Conservation (phyloP, 2,113 vertebrate genomes). For the Pseudopipra pipra region DNA sequence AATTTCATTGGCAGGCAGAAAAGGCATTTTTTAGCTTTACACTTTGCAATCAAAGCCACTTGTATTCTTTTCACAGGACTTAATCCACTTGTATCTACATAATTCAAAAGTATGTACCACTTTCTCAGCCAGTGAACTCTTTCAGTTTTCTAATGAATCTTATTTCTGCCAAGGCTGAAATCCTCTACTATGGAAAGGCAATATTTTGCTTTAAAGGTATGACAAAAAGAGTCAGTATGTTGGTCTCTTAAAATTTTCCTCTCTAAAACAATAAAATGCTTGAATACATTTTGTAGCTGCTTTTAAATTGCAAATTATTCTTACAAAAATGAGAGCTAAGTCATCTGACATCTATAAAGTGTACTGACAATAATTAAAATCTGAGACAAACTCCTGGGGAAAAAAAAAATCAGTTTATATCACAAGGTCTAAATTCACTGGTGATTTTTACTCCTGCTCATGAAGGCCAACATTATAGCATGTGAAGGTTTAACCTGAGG, state of each 20-base stretch:
- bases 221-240: background rate
- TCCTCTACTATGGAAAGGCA: background rate
- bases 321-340: background rate
- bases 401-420: background rate
- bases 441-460: background rate
- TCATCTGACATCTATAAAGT: background rate
- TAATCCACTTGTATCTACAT: background rate
- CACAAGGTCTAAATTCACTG: background rate
- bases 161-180: background rate
- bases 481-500: background rate
- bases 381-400: background rate
- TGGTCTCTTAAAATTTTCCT: background rate
- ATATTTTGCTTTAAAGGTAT: background rate
- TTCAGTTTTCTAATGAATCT: background rate
- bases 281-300: background rate
- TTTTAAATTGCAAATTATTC: background rate
- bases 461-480: background rate
- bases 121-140: background rate
- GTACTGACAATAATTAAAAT: background rate
- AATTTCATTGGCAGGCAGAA: background rate
- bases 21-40: background rate
- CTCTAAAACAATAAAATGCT: slow-evolving; percentile 6
- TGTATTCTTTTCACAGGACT: background rate
- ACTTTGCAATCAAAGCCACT: background rate
- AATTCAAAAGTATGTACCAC: background rate